Evolutionary conservation across 2,113 vertebrate species (phyloP), one percentile per base, ranked within the genome.

Genomic region (Sylvia atricapilla): DNA sequence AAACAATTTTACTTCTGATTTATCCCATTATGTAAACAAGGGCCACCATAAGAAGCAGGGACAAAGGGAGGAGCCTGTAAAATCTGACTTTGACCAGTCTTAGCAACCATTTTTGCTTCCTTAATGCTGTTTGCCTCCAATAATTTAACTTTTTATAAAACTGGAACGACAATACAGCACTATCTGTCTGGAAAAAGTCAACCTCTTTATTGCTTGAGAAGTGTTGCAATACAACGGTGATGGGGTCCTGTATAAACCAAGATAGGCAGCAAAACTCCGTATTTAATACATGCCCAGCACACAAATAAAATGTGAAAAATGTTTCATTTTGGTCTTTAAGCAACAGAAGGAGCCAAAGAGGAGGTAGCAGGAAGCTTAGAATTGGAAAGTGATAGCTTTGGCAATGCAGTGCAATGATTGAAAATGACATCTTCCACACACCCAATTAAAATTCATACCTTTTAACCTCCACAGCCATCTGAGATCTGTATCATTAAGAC

Each of bases 391-490:
- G 82, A 89, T 94, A 97, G 91, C 75, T 73, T 92, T 89, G 76
- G 69, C 87, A 90, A 30, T 74, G 92, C 55, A 47, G 66, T 22
- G 59, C 63, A 46, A 35, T 82, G 94, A 96, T 62, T 95, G 88
- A 84, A 97, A 97, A 96, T 95, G 92, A 96, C 30, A 35, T 97
- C 91, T 97, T 91, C 85, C 79, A 35, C 47, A 37, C 37, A 90
- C 35, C 82, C 94, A 96, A 96, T 98, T 98, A 97, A 98, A 97
- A 98, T 97, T 97, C 97, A 96, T 94, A 96, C 95, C 94, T 97
- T 97, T 97, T 98, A 97, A 97, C 97, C 97, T 97, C 87, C 59
- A 46, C 93, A 89, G 66, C 95, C 94, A 96, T 95, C 90, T 70
- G 87, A 96, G 98, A 98, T 97, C 95, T 85, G 49, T 97, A 97